Conservation (phyloP, 2,113 vertebrate species). For the Salvelinus namaycush region DNA sequence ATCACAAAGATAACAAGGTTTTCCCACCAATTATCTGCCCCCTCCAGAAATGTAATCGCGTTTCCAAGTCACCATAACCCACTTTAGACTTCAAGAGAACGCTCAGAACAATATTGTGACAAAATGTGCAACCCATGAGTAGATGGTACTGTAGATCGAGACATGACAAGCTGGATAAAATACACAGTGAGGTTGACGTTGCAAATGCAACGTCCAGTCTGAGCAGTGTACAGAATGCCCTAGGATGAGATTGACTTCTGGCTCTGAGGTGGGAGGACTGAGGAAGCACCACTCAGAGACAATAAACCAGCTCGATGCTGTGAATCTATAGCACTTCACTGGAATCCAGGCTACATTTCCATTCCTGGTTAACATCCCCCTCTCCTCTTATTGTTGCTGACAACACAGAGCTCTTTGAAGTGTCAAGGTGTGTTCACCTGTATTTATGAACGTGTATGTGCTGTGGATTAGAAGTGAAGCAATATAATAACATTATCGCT, state of each 20-base stretch:
- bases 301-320: background rate
- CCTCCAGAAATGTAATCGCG: too few relatives aligned
- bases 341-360: slow-evolving; percentile 14
- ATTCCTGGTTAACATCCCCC: slow-evolving; percentile 18
- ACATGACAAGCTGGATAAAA: too few relatives aligned
- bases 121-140: too few relatives aligned
- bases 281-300: slow-evolving; percentile 28
- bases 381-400: slow-evolving; percentile 34
- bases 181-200: too few relatives aligned
- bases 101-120: too few relatives aligned
- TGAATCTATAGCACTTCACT: slow-evolving; percentile 7
- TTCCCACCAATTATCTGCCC: too few relatives aligned
- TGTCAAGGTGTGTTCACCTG: slow-evolving; percentile 12
- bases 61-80: too few relatives aligned
- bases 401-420: slow-evolving; percentile 43
- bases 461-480: slow-evolving; percentile 12
- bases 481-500: slow-evolving; percentile 1
- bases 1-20: too few relatives aligned
- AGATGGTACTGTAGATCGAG: too few relatives aligned
- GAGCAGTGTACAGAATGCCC: background rate
- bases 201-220: too few relatives aligned
- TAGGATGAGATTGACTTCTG: slow-evolving; percentile 22
- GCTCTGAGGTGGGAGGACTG: slow-evolving; percentile 14
- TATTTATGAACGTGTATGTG: slow-evolving; percentile 6
- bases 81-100: too few relatives aligned